Base-by-base conservation (phyloP, 2,888 invertebrate species). In the Helicoverpa assulta region DNA sequence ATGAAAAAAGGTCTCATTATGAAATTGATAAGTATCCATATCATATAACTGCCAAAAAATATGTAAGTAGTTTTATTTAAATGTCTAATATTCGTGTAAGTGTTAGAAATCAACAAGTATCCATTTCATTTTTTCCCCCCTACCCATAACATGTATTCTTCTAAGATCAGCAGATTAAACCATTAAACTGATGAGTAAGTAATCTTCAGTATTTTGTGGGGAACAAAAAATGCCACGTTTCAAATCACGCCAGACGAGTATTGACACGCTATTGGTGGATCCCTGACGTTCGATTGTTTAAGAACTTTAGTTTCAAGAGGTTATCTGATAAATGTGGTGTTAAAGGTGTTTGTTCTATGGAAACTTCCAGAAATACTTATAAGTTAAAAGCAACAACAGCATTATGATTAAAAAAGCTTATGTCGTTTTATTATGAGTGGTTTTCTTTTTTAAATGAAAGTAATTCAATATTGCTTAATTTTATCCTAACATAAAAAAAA, bases 211-310 rank as follows among this genome's bases (percentile, higher is more conserved):
- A 14, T 50, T 33, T 51, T 50, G 14, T 61, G 12, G n/a, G 37
- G 18, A 50, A 50, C 64, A 64, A 64, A 64, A 64, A 64, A 60
- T 5, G 8, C 14, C 33, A n/a, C 50, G 61, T 18, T 18, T 33
- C 47, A 50, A 33, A 64, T 64, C 64, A 64, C 64, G 61, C 64
- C 61, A 64, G 61, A 33, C 10, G 18, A 50, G 33, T 18, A n/a
- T 50, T 33, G 61, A 4, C 50, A 8, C 10, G 8, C 10, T n/a
- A 64, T 64, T 60, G 61, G 64, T 51, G 47, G 18, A 51, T 60
- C 21, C 50, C 33, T 19, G 14, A 33, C 37, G 19, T 29, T 21
- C n/a, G 19, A 16, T 59, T 14, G 26, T 40, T 8, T 47, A 12
- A 19, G 2, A 47, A 47, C n/a, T 47, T 47, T n/a, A n/a, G 16